These are phyloP conservation scores for Atractosteus spatula DNA, from an alignment of 2,113 vertebrate species.

Conservation along the genomic window DNA sequence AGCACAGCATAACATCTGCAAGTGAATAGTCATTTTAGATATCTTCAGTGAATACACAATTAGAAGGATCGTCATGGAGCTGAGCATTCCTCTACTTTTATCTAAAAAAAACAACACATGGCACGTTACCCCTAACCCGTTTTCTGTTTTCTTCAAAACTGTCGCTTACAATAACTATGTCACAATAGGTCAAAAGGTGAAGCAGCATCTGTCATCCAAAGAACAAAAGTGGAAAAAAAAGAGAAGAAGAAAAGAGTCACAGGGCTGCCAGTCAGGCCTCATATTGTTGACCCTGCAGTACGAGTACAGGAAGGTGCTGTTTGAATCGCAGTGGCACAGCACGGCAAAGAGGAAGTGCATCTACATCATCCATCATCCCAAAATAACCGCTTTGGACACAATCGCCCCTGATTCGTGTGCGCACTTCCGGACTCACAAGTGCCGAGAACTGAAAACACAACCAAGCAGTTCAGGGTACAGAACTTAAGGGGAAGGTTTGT, in stretches of 20 bases:
- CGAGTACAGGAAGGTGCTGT: constrained; percentile 59
- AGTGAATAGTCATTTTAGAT: too few species aligned
- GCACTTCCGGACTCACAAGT: fast-evolving
- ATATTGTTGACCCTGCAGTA: constrained; percentile 22
- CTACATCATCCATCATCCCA: neutral
- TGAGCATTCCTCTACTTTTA: too few species aligned
- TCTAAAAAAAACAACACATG: too few species aligned
- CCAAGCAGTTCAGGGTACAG: neutral
- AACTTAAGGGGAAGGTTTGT: too few species aligned
- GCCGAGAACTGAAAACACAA: neutral
- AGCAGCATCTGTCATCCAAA: constrained; percentile 66
- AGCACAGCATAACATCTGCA: too few species aligned
- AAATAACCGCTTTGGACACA: neutral
- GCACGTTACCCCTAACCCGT: constrained; percentile 18
- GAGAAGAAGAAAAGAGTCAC: constrained; percentile 33
- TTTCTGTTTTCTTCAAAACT: constrained; percentile 44
- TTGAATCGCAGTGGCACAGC: neutral
- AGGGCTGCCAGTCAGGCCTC: neutral
- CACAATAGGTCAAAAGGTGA: constrained; percentile 61
- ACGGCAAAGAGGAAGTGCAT: constrained; percentile 11
- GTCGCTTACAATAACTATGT: constrained; percentile 55
- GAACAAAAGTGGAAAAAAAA: constrained; percentile 51
- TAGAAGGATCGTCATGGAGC: too few species aligned
- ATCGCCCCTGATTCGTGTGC: fast-evolving
- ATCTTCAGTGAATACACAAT: too few species aligned